Percentiles rank a stretch among this genome's conserved stretches.
Conservation (phyloP, 2,113 vertebrate genomes). For the Brienomyrus brachyistius region DNA sequence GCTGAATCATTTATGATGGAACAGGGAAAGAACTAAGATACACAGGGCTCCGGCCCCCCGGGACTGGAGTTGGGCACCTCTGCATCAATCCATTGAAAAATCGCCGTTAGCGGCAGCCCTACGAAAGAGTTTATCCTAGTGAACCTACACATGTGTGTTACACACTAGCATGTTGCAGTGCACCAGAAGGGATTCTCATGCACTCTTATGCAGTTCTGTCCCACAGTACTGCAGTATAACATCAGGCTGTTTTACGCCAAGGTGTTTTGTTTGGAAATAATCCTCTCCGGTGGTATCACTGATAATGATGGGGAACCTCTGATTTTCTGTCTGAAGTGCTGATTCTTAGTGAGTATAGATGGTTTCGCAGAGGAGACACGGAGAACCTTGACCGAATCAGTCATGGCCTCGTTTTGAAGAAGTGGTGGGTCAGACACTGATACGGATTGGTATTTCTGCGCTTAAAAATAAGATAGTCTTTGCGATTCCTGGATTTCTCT, state of each 20-base stretch:
- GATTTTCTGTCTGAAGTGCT: background rate
- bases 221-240: background rate
- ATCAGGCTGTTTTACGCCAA: background rate
- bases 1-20: no score
- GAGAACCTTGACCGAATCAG: slow-evolving; percentile 12
- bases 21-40: no score
- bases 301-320: background rate
- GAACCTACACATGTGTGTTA: background rate
- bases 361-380: background rate
- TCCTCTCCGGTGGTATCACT: background rate
- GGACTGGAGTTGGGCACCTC: no score
- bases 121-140: background rate
- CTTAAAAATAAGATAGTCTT: slow-evolving; percentile 43
- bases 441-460: slow-evolving; percentile 12
- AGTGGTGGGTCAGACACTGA: slow-evolving; percentile 27
- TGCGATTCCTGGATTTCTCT: slow-evolving; percentile 51
- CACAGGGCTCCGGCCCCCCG: no score
- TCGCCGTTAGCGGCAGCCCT: no score
- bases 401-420: slow-evolving; percentile 2
- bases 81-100: no score
- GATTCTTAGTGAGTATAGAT: background rate
- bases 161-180: background rate
- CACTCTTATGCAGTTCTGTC: background rate
- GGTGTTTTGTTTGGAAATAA: background rate
- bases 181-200: background rate